Conservation (phyloP, 2,888 invertebrate species). For the Pachycephus smyrnensis region DNA sequence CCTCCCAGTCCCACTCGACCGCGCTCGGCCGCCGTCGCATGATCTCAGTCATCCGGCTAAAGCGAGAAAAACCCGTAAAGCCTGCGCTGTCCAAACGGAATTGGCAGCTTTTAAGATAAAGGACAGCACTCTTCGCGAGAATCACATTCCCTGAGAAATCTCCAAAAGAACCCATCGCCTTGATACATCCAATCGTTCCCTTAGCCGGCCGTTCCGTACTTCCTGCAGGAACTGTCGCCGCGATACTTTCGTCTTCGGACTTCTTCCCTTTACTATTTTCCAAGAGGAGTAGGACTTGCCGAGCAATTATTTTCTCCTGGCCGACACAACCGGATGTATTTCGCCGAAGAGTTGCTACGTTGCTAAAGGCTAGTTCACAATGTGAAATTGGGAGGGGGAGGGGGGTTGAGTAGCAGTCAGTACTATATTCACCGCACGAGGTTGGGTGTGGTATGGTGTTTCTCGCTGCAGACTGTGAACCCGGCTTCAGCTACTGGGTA, state of each 20-base stretch:
- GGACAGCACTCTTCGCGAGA: neutral
- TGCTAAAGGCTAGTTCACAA: slow-evolving; percentile 42
- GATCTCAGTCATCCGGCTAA: neutral
- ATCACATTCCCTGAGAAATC: neutral
- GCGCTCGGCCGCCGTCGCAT: neutral
- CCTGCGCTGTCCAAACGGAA: slow-evolving; percentile 3
- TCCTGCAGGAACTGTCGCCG: neutral
- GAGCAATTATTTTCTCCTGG: neutral
- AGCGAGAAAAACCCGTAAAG: slow-evolving; percentile 1
- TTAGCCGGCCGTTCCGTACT: neutral
- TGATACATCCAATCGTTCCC: neutral
- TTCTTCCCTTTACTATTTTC: neutral
- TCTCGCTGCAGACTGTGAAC: slow-evolving; percentile 47
- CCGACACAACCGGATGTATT: neutral
- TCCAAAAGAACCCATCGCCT: neutral
- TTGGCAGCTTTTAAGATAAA: slow-evolving; percentile 7
- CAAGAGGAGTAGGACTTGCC: neutral
- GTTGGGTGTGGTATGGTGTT: slow-evolving; percentile 44
- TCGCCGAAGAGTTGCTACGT: slow-evolving; percentile 24
- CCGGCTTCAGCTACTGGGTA: slow-evolving; percentile 52
- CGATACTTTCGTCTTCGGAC: neutral
- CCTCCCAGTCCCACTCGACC: neutral
- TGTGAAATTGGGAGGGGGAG: slow-evolving; percentile 36
- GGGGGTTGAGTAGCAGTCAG: slow-evolving; percentile 15
- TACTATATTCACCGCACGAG: slow-evolving; percentile 9